These are phyloP conservation scores for Parazoanthus darwini DNA, from an alignment of 92 coral and sea anemone genomes.

Conservation along the genomic window DNA sequence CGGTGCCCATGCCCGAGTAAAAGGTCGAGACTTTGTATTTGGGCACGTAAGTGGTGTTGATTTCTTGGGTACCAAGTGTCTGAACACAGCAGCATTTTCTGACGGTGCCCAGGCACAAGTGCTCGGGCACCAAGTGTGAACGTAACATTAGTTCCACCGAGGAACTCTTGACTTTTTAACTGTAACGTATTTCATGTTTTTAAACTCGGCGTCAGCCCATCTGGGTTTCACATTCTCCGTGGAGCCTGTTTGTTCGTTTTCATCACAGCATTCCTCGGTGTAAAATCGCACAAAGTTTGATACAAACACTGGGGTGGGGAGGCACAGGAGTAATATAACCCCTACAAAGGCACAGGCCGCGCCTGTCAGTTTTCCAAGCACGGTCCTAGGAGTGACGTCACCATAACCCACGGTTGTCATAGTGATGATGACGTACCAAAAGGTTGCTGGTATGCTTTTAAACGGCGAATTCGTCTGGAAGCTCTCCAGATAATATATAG, in stretches of 20 bases:
- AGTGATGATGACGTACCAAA: slow-evolving; percentile 87
- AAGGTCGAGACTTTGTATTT: too few species aligned
- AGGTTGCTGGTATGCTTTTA: slow-evolving; percentile 77
- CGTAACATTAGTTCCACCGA: background rate
- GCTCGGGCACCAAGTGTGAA: too few species aligned
- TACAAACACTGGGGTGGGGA: slow-evolving; percentile 89
- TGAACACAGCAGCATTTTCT: too few species aligned
- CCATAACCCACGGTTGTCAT: slow-evolving; percentile 99
- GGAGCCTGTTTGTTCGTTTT: background rate
- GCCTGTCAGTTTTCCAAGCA: slow-evolving; percentile 74
- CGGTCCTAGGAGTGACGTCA: slow-evolving; percentile 78
- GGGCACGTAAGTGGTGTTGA: too few species aligned
- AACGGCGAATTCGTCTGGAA: slow-evolving; percentile 45
- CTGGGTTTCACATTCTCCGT: background rate
- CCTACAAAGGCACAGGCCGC: slow-evolving; percentile 79
- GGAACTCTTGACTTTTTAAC: slow-evolving; percentile 3
- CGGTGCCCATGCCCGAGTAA: too few species aligned
- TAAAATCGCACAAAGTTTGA: slow-evolving; percentile 78
- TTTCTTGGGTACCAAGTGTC: too few species aligned
- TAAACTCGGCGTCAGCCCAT: slow-evolving; percentile 8
- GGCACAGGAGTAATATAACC: slow-evolving; percentile 69
- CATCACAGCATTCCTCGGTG: slow-evolving; percentile 46
- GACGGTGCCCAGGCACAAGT: too few species aligned
- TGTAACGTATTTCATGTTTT: slow-evolving; percentile 32
- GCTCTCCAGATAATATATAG: slow-evolving; percentile 69